Conservation (phyloP, 2,113 vertebrate species). For the Syngnathus typhle region DNA sequence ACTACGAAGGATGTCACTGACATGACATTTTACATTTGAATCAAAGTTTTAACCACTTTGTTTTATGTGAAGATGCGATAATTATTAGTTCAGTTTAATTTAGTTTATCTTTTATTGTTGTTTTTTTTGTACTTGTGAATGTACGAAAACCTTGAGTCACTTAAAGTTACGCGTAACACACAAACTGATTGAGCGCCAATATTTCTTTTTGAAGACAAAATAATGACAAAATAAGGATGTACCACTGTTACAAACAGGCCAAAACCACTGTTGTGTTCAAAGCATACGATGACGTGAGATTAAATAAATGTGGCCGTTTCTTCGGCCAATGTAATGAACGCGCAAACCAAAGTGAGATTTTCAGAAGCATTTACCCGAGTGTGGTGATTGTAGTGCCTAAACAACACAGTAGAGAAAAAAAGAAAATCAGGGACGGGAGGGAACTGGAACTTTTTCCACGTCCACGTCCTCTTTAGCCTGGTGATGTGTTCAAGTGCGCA, state of each 20-base stretch:
- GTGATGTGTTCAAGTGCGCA: constrained; percentile 24
- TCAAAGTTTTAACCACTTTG: constrained; percentile 5
- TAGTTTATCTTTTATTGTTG: not conserved
- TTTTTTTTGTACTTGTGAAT: constrained; percentile 8
- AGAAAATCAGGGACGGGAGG: not conserved
- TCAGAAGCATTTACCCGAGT: not conserved
- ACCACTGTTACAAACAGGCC: constrained; percentile 1
- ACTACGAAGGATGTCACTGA: not conserved
- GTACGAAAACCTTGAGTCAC: not conserved
- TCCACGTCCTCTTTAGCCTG: constrained; percentile 13
- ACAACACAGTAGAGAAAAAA: not conserved
- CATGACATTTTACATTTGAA: not conserved
- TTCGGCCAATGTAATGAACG: not conserved
- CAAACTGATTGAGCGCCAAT: not conserved
- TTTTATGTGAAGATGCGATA: constrained; percentile 21
- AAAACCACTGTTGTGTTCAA: not conserved
- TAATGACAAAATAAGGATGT: not conserved
- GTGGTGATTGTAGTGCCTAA: not conserved
- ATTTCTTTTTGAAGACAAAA: not conserved
- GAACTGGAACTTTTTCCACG: not conserved
- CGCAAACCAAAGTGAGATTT: constrained; percentile 5
- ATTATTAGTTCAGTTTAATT: not conserved
- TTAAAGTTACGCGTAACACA: not conserved
- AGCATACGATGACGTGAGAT: not conserved
- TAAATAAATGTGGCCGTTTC: not conserved